Base-by-base conservation (phyloP, 2,888 invertebrate species). In the Deladenus siricidicola region DNA sequence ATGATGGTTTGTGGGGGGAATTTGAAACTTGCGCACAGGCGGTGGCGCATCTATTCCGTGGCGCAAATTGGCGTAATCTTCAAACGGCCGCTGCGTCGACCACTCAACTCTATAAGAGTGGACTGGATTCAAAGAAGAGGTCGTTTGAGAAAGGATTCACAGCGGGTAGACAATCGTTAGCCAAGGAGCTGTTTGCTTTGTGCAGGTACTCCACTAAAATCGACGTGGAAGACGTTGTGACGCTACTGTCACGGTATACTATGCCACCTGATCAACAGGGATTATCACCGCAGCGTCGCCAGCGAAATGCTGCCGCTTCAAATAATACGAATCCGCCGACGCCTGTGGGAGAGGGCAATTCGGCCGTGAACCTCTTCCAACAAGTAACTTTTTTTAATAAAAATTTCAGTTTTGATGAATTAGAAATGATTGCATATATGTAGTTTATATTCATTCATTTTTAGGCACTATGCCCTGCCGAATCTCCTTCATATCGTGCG, bases 51-150 rank as follows among this genome's bases (percentile, higher is more conserved):
- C 64, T 76, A 26, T 76, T 72, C 57, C 64, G 64, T 23, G 68
- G 70, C 29, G 52, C 67, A 17, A 65, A 66, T 24, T 75, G 74
- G 74, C 58, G 65, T 29, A 69, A 60, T n/a, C 64, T 75, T 23
- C 70, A 73, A 54, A 64, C 70, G 8, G 71, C 75, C 19, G 76
- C 76, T 28, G 73, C 71, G 21, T 66, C 70, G 28, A 73, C 75
- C 4, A 76, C 76, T 17, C 75, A 74, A 51, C 62, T 76, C 26
- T 76, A 76, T 59, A 60, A 61, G 64, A 71, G 69, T 30, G 58
- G 67, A 28, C 23, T 71, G 17, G 74, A 73, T 24, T 62, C 64
- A 3, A 68, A 70, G 44, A 68, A 69, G n/a, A 64, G 68, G 39
- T 71, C 71, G 6, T 71, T 69, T 60, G 73, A 73, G 10, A 69